Conservation (phyloP, 2,113 vertebrate genomes). For the Numenius arquata region DNA sequence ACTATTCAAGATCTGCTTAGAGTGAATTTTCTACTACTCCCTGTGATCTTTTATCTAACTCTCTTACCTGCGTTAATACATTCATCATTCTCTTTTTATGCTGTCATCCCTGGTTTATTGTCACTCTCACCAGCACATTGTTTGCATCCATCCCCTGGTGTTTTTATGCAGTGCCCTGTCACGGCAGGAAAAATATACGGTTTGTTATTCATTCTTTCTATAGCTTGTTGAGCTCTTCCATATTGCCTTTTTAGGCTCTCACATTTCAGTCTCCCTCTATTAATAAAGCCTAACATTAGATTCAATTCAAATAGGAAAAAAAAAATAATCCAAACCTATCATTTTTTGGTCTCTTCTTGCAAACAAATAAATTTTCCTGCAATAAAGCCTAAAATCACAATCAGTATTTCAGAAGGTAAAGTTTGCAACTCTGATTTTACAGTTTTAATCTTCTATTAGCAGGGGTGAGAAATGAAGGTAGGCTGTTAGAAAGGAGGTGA, state of each 20-base stretch:
- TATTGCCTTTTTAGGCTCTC: constrained; percentile 9
- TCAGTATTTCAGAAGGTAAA: background rate
- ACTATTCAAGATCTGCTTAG: background rate
- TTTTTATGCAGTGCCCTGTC: constrained; percentile 61
- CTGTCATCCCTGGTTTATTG: constrained; percentile 53
- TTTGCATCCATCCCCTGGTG: constrained; percentile 49
- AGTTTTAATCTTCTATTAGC: background rate
- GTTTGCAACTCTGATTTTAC: background rate
- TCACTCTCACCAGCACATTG: constrained; percentile 43
- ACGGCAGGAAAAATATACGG: constrained; percentile 45
- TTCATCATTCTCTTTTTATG: constrained; percentile 52
- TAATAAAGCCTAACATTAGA: constrained; percentile 41
- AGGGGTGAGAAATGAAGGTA: background rate
- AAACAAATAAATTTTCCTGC: background rate
- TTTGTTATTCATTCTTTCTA: constrained; percentile 49
- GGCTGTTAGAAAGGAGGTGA: background rate
- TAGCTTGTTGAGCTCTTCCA: constrained; percentile 35
- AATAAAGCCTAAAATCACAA: background rate
- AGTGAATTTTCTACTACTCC: constrained; percentile 26
- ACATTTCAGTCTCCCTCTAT: constrained; percentile 1
- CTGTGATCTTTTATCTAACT: constrained; percentile 36
- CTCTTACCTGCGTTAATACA: constrained; percentile 44
- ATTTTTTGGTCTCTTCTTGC: background rate
- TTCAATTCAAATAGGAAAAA: background rate
- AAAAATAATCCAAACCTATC: background rate